These are phyloP conservation scores for Sycophila texana DNA, from an alignment of 2,888 invertebrate genomes.

Conservation along the genomic window DNA sequence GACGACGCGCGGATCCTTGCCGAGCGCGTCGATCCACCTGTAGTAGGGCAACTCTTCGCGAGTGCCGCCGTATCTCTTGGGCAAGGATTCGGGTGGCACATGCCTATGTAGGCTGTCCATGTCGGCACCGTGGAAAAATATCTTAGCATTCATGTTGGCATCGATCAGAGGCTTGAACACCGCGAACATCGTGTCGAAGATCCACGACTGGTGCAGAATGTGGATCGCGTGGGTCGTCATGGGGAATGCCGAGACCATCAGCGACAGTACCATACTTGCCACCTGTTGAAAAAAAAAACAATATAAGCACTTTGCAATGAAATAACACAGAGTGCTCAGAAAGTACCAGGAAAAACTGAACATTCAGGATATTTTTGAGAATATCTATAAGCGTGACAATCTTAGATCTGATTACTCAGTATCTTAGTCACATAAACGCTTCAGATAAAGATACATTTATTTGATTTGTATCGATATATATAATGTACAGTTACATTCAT, in stretches of 20 bases:
- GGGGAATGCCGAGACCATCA: constrained; percentile 81
- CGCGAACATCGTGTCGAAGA: constrained; percentile 86
- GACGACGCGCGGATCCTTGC: constrained; percentile 78
- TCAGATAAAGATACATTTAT: too few species aligned
- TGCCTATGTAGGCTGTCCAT: constrained; percentile 85
- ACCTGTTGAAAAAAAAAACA: constrained; percentile 67
- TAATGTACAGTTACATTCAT: too few species aligned
- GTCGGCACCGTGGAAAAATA: constrained; percentile 85
- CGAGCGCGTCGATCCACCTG: constrained; percentile 84
- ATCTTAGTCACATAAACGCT: too few species aligned
- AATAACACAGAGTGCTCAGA: too few species aligned
- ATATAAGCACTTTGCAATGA: too few species aligned
- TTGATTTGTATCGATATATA: too few species aligned
- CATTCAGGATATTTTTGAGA: too few species aligned
- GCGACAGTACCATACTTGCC: constrained; percentile 70
- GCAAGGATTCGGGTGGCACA: constrained; percentile 83
- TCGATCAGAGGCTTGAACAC: constrained; percentile 87
- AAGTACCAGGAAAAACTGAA: too few species aligned
- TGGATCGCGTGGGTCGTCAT: constrained; percentile 85
- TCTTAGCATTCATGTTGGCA: constrained; percentile 81
- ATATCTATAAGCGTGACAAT: too few species aligned
- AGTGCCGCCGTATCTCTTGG: constrained; percentile 83
- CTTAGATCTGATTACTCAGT: too few species aligned
- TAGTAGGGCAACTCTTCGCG: constrained; percentile 85
- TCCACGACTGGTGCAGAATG: constrained; percentile 88